These are phyloP conservation scores for Heterochromis multidens DNA, from an alignment of 2,113 vertebrate species.

Conservation along the genomic window DNA sequence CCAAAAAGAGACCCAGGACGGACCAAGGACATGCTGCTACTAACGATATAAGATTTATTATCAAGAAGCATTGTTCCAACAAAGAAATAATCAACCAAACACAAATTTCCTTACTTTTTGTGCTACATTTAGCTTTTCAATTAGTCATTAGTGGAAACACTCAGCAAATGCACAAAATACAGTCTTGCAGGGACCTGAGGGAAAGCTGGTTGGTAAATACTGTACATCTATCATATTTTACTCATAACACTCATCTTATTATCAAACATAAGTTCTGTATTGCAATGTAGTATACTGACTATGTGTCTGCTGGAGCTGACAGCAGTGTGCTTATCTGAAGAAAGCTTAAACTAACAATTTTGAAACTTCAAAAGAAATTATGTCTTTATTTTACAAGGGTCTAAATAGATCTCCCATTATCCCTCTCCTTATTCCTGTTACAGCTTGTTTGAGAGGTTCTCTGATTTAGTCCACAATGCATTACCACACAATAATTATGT, in stretches of 20 bases:
- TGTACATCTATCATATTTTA: neutral
- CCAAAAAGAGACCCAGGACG: rapidly evolving
- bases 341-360: neutral
- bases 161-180: neutral
- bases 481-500: neutral
- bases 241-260: neutral
- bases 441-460: neutral
- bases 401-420: neutral
- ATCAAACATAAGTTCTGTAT: neutral
- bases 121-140: neutral
- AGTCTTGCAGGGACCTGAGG: neutral
- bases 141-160: neutral
- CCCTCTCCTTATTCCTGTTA: neutral
- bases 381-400: neutral
- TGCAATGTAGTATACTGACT: neutral
- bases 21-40: neutral
- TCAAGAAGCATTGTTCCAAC: neutral
- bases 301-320: neutral
- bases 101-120: neutral
- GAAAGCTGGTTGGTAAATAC: neutral
- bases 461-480: neutral
- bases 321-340: neutral
- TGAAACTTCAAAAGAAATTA: neutral
- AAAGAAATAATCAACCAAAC: neutral
- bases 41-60: neutral